Conservation (phyloP, 2,113 vertebrate species). For the Ptychochromis oligacanthus region DNA sequence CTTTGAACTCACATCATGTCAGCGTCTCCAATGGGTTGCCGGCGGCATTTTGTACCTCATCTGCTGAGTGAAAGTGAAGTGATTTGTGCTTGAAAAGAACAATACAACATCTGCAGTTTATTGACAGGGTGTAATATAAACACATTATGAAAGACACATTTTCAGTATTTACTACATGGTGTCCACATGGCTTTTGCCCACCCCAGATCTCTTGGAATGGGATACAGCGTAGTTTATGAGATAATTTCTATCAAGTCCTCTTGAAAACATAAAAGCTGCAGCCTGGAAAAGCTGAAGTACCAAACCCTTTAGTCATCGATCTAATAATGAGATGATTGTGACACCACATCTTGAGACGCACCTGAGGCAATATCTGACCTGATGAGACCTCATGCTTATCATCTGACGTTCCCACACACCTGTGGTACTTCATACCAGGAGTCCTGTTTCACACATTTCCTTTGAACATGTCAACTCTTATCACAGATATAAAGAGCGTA, state of each 20-base stretch:
- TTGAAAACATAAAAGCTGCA: constrained; percentile 13
- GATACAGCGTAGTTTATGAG: background rate
- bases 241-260: constrained; percentile 6
- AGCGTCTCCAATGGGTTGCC: constrained; percentile 33
- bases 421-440: constrained; percentile 49
- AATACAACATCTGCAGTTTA: constrained; percentile 54
- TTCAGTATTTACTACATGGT: constrained; percentile 39
- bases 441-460: constrained; percentile 58
- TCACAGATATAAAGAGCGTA: constrained; percentile 27
- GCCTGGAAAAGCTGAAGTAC: constrained; percentile 12
- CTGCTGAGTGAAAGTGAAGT: constrained; percentile 28
- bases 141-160: constrained; percentile 38
- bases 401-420: constrained; percentile 69
- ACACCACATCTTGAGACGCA: constrained; percentile 22
- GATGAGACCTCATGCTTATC: constrained; percentile 64
- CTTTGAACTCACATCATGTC: constrained; percentile 52
- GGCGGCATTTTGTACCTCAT: constrained; percentile 37
- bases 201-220: constrained; percentile 1
- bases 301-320: constrained; percentile 50
- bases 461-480: constrained; percentile 59
- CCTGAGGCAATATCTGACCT: constrained; percentile 50
- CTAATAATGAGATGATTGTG: constrained; percentile 49
- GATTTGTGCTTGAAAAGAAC: constrained; percentile 41
- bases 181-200: constrained; percentile 31
- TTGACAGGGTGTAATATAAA: constrained; percentile 41